Conservation (phyloP, 2,797 vertebrate species). For the Semaprochilodus insignis region DNA sequence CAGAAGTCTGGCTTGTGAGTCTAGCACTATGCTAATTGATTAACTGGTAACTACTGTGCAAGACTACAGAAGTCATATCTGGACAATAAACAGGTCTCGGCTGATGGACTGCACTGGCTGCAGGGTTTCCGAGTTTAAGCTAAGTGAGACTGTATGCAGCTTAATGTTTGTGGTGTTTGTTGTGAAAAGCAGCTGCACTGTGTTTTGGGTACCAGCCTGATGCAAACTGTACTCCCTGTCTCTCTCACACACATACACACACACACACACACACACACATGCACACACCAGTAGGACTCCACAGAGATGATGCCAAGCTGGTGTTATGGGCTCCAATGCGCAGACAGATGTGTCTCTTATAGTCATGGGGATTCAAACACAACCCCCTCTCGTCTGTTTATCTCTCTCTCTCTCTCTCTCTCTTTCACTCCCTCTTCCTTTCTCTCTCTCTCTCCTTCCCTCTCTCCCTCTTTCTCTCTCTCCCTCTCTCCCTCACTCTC, state of each 20-base stretch:
- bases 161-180: conserved; percentile 46
- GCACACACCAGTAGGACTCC: conserved; percentile 21
- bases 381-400: background rate
- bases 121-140: too few species aligned
- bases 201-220: conserved; percentile 31
- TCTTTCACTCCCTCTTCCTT: background rate
- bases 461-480: background rate
- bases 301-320: conserved; percentile 36
- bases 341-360: conserved; percentile 76
- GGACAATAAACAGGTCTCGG: background rate
- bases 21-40: background rate
- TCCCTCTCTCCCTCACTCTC: conserved; percentile 7
- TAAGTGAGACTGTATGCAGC: background rate
- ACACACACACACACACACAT: conserved; percentile 12
- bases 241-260: conserved; percentile 20
- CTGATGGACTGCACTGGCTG: background rate
- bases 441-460: background rate
- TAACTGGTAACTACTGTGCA: background rate
- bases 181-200: conserved; percentile 48
- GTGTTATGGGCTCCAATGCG: conserved; percentile 59
- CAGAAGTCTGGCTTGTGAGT: too few species aligned
- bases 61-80: background rate
- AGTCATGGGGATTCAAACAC: conserved; percentile 67
- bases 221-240: conserved; percentile 10
- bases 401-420: conserved; percentile 9